A percentile compares a stretch with the other conserved stretches of the same genome.
These are phyloP conservation scores for Trichonephila clavipes DNA, from an alignment of 1,140 invertebrate species.

Conservation along the genomic window DNA sequence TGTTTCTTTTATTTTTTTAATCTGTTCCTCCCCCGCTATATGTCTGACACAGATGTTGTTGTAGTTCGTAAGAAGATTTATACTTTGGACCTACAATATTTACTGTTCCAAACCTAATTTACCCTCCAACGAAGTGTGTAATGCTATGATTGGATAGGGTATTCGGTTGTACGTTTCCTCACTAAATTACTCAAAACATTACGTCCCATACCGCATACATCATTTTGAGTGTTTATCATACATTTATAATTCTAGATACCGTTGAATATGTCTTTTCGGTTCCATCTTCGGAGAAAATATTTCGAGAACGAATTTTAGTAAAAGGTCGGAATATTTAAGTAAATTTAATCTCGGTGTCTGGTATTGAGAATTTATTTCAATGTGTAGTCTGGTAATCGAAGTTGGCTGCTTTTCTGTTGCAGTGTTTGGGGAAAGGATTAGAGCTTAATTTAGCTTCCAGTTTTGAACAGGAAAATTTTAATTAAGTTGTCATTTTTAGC, in stretches of 20 bases:
- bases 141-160: slow-evolving; percentile 13
- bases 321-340: background rate
- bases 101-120: slow-evolving; percentile 55
- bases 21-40: background rate
- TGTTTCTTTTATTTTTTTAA: slow-evolving; percentile 7
- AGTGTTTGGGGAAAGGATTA: slow-evolving; percentile 2
- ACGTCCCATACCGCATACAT: background rate
- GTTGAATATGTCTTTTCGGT: background rate
- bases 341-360: background rate
- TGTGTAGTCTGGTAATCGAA: background rate
- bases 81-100: slow-evolving; percentile 30
- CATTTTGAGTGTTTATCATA: background rate
- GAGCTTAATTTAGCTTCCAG: background rate
- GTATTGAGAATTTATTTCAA: background rate
- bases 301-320: background rate
- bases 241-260: background rate
- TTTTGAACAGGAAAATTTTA: background rate
- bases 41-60: slow-evolving; percentile 38
- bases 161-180: background rate
- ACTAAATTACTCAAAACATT: background rate
- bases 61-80: slow-evolving; percentile 38
- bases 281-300: background rate
- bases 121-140: background rate
- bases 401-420: background rate
- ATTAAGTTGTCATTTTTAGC: slow-evolving; percentile 39